Base-by-base conservation (phyloP, 2,888 invertebrate species). In the Trilocha varians region DNA sequence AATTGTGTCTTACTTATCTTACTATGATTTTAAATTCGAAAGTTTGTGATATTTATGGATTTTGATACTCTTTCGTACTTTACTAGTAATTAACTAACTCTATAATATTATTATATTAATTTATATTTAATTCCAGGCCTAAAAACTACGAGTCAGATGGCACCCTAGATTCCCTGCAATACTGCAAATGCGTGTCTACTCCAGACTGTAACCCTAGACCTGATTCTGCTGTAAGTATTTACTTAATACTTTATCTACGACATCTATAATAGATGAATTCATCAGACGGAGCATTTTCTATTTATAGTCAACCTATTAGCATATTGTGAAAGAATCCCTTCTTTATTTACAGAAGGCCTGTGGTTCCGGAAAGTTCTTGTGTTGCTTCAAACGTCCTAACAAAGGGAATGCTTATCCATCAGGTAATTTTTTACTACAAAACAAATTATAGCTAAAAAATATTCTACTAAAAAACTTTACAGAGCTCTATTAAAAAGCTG, bases 301-400 rank as follows among this genome's bases (percentile, higher is more conserved):
- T n/a, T n/a, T n/a, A n/a, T n/a, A n/a, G n/a, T n/a, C n/a, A n/a
- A n/a, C n/a, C n/a, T n/a, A n/a, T n/a, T n/a, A n/a, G n/a, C n/a
- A n/a, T n/a, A n/a, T n/a, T n/a, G n/a, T n/a, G n/a, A n/a, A n/a
- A n/a, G n/a, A n/a, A n/a, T n/a, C n/a, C n/a, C n/a, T 16, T 16
- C 13, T 33, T 33, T 45, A 35, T 50, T 70, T 72, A 11, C 79
- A 91, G 91, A 89, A 88, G 9, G 87, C 87, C 14, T 91, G 91
- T 54, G 89, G 89, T 18, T 70, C 71, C 0, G 89, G 89, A 6
- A 90, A 89, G 62, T 87, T 83, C 50, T 87, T 91, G 46, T 91
- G 91, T 61, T 91, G 91, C 58, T 89, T 87, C 68, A 87, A 87
- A 42, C 67, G 72, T 47, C 63, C 70, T 1, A 59, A 55, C 41